Percentiles rank a stretch among this genome's conserved stretches.
phyloP scores from a whole-genome alignment of 2,888 invertebrate genomes.

The Ectemnius lituratus region DNA sequence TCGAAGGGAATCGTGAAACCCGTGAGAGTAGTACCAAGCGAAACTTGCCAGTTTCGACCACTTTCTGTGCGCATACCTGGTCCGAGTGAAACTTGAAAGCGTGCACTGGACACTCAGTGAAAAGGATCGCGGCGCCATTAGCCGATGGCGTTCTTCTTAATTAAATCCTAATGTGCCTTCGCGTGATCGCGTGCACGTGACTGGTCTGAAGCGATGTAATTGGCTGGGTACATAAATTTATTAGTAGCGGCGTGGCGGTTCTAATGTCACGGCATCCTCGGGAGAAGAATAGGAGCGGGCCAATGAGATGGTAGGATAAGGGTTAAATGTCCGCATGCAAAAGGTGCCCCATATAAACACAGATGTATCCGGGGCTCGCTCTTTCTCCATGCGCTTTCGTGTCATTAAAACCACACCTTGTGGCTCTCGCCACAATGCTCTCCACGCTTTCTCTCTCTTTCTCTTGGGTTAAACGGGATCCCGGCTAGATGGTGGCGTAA shows the following conservation, averaged over 20 bases:
- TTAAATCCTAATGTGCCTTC: too few species aligned
- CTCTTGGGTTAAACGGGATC: constrained; percentile 26
- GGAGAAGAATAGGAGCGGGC: constrained; percentile 18
- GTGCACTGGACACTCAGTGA: too few species aligned
- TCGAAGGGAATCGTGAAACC: constrained; percentile 14
- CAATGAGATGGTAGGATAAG: background rate
- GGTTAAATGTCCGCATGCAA: constrained; percentile 5
- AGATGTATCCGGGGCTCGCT: constrained; percentile 23
- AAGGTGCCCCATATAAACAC: constrained; percentile 18
- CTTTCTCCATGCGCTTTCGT: constrained; percentile 14
- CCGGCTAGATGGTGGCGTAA: constrained; percentile 39
- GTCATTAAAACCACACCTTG: constrained; percentile 43
- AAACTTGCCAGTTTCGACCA: constrained; percentile 37
- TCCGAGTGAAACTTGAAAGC: too few species aligned
- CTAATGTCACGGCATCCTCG: constrained; percentile 23
- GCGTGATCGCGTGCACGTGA: too few species aligned
- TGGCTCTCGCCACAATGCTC: constrained; percentile 28
- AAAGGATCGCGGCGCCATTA: too few species aligned
- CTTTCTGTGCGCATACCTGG: too few species aligned
- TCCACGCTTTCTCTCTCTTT: background rate
- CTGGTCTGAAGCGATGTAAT: too few species aligned
- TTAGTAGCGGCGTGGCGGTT: background rate
- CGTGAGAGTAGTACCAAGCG: constrained; percentile 32
- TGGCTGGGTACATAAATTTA: too few species aligned
- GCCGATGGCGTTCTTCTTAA: too few species aligned